Evolutionary conservation across 2,888 invertebrate species (phyloP), one percentile per base, ranked within the genome.

Genomic region (Arctia plantaginis): DNA sequence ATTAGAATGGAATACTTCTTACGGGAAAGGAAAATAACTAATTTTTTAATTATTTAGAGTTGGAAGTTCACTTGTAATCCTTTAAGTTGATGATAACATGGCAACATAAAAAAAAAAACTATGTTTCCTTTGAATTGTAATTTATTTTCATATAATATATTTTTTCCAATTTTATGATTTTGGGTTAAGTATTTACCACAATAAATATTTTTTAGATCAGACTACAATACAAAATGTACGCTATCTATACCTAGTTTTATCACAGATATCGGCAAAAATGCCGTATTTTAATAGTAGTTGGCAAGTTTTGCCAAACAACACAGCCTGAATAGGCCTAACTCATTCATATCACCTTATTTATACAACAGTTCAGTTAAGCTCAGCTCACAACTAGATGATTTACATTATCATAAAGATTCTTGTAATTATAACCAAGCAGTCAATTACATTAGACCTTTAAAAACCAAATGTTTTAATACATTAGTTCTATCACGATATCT

Each of bases 261-360:
- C 95, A 95, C 95, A 95, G 95, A 94, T 95, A 88, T 88, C 86
- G 94, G 95, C 95, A 91, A 79, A 87, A 84, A 82, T 90, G 94
- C 95, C 95, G 87, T 89, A n/a, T 89, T 85, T 90, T 90, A 90
- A 90, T 92, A 93, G 90, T 93, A 90, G 86, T 88, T 83, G 92
- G 93, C 93, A 93, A 91, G 86, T 86, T 85, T 89, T 92, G 92
- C 93, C 91, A 85, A 88, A 91, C 88, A 90, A 92, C 93, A 93
- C 93, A 93, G 93, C 93, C 92, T 88, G 80, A 83, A 85, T 87
- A 93, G 93, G 93, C 93, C 90, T 91, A 89, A 89, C 87, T 87
- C 84, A 87, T 83, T 87, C 81, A 80, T 75, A 67, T 73, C 78
- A 82, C 83, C 72, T 78, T 78, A 76, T 84, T 83, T 85, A 80